These are phyloP conservation scores for Liparis tanakae DNA, from an alignment of 2,797 vertebrate genomes.

Conservation along the genomic window DNA sequence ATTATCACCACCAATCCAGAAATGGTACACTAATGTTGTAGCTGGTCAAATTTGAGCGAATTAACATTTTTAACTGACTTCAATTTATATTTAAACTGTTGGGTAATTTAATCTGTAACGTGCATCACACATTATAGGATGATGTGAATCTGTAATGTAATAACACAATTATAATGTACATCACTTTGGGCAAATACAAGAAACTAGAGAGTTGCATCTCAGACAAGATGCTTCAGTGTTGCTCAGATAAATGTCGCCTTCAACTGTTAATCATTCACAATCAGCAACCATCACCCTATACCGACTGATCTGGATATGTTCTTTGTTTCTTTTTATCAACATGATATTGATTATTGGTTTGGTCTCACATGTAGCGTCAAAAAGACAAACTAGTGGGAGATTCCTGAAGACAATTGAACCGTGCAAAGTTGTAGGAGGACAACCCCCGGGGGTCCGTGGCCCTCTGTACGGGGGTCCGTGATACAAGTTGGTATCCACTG, in stretches of 20 bases:
- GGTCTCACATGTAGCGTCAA: too few species aligned
- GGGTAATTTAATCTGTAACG: background rate
- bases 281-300: background rate
- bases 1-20: background rate
- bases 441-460: background rate
- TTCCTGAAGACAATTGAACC: background rate
- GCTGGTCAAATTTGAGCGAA: background rate
- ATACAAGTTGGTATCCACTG: too few species aligned
- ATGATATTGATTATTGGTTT: background rate
- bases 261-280: slow-evolving; percentile 38
- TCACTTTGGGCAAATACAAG: background rate
- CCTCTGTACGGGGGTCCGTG: too few species aligned
- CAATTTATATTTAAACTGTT: background rate
- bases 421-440: background rate
- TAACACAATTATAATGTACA: background rate
- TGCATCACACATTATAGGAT: background rate
- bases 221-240: background rate
- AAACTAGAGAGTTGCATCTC: background rate
- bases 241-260: slow-evolving; percentile 27
- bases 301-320: background rate
- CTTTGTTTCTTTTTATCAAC: background rate
- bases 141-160: background rate
- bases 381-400: background rate
- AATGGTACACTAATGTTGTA: background rate
- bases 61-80: background rate